A percentile compares a stretch with the other conserved stretches of the same genome.
Conservation (phyloP, 2,113 vertebrate genomes). For the Chitala chitala region DNA sequence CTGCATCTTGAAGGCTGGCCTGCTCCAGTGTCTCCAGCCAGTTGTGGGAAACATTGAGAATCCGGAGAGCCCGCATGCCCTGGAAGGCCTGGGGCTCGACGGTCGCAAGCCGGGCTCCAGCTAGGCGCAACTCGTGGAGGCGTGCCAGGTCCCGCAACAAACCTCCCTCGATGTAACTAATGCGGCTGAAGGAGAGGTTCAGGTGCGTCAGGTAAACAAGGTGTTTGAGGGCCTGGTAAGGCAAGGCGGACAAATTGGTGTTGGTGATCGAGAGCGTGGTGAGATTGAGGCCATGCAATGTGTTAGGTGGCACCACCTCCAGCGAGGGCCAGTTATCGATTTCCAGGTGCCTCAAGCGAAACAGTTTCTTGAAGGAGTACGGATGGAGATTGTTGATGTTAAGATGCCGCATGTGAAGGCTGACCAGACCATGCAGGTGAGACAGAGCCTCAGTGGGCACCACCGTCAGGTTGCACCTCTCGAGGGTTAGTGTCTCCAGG, state of each 20-base stretch:
- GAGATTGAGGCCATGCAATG: conserved; percentile 91
- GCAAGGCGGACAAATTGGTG: conserved; percentile 84
- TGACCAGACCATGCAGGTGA: conserved; percentile 86
- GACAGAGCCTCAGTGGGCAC: conserved; percentile 96
- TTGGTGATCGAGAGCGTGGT: conserved; percentile 87
- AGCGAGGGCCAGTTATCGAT: conserved; percentile 87
- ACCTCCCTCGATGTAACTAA: conserved; percentile 80
- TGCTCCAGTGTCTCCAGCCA: conserved; percentile 91
- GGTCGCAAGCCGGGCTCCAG: conserved; percentile 75
- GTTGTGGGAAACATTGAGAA: conserved; percentile 93
- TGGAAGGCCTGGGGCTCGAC: conserved; percentile 92
- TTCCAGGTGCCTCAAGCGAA: conserved; percentile 83
- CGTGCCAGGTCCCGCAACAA: conserved; percentile 83
- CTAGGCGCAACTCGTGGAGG: conserved; percentile 82
- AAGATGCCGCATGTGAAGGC: conserved; percentile 87
- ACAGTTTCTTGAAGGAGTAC: conserved; percentile 93
- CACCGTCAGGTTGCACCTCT: conserved; percentile 93
- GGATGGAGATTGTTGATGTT: conserved; percentile 82
- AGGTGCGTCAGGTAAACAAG: conserved; percentile 85
- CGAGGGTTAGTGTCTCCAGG: conserved; percentile 86
- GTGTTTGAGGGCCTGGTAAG: conserved; percentile 87
- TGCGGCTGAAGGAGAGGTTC: conserved; percentile 90
- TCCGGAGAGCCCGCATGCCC: conserved; percentile 77
- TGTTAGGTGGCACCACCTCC: conserved; percentile 81
- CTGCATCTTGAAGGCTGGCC: conserved; percentile 82